Evolutionary conservation across 2,113 vertebrate species (phyloP), one percentile per base, ranked within the genome.

Genomic region (Trinectes maculatus): DNA sequence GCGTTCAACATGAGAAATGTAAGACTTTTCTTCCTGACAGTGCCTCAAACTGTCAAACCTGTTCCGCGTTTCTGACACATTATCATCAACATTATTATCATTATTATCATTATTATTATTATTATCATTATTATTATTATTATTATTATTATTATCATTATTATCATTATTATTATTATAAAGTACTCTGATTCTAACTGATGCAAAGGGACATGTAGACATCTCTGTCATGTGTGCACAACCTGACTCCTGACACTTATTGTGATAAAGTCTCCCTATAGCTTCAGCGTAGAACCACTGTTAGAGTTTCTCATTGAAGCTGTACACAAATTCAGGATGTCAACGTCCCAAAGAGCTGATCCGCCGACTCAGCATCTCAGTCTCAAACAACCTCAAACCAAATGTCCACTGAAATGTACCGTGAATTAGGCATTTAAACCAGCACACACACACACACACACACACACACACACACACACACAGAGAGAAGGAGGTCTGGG

Each of bases 21-120:
- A 77, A 86, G 73, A 83, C 72, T 76, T 78, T n/a, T 76, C 70
- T 7, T 74, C 58, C 57, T 73, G 61, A 66, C 77, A 81, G 79
- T 71, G 80, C 39, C 69, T 75, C 42, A 25, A n/a, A n/a, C n/a
- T n/a, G n/a, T n/a, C n/a, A n/a, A n/a, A n/a, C n/a, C n/a, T n/a
- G n/a, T n/a, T n/a, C n/a, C n/a, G n/a, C n/a, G n/a, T n/a, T n/a
- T n/a, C n/a, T n/a, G n/a, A n/a, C n/a, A n/a, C n/a, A n/a, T n/a
- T n/a, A n/a, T n/a, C n/a, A n/a, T n/a, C n/a, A n/a, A n/a, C n/a
- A n/a, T n/a, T n/a, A n/a, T n/a, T n/a, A n/a, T n/a, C n/a, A n/a
- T n/a, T n/a, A n/a, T n/a, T n/a, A n/a, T n/a, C n/a, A 40, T 8
- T 6, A 19, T 54, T n/a, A 44, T 43, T 9, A 18, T 19, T 16